phyloP scores from a whole-genome alignment of 2,797 vertebrate genomes.

The Pelobates cultripes region DNA sequence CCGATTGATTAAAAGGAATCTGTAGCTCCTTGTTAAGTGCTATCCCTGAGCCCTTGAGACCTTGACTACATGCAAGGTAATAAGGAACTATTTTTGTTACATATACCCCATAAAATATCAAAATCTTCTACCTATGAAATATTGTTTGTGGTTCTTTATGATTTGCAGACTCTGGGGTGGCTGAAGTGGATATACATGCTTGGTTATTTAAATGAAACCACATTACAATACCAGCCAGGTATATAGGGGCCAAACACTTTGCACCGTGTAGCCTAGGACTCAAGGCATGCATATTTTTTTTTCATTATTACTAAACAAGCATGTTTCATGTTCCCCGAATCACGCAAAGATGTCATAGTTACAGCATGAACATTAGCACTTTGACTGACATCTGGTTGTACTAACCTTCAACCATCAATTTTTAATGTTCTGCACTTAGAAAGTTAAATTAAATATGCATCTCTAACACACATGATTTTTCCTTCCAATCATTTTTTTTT shows the following conservation, averaged over 20 bases:
- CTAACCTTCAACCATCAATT: background rate
- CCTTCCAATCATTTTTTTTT: too few relatives aligned
- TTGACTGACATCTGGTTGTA: background rate
- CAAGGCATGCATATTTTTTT: background rate
- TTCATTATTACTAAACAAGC: background rate
- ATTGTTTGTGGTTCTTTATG: background rate
- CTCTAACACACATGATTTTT: too few relatives aligned
- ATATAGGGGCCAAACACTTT: background rate
- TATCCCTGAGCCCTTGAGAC: slow-evolving; percentile 18
- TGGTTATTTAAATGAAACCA: too few relatives aligned
- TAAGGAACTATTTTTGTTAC: slow-evolving; percentile 20
- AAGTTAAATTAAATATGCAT: too few relatives aligned
- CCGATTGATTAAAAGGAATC: slow-evolving; percentile 7
- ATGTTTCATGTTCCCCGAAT: background rate
- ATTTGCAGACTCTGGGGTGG: background rate
- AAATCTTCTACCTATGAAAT: slow-evolving; percentile 3
- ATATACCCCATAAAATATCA: slow-evolving; percentile 2
- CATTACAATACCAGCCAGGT: too few relatives aligned
- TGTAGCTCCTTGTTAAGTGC: slow-evolving; percentile 28
- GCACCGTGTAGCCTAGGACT: background rate
- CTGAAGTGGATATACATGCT: too few relatives aligned
- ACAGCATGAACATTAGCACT: background rate
- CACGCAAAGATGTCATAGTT: background rate
- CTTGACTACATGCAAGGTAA: slow-evolving; percentile 13
- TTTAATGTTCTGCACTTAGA: background rate